Evolutionary conservation across 1,140 invertebrate genomes (phyloP), one percentile per base, ranked within the genome.

Genomic region (Aphidius ervi): DNA sequence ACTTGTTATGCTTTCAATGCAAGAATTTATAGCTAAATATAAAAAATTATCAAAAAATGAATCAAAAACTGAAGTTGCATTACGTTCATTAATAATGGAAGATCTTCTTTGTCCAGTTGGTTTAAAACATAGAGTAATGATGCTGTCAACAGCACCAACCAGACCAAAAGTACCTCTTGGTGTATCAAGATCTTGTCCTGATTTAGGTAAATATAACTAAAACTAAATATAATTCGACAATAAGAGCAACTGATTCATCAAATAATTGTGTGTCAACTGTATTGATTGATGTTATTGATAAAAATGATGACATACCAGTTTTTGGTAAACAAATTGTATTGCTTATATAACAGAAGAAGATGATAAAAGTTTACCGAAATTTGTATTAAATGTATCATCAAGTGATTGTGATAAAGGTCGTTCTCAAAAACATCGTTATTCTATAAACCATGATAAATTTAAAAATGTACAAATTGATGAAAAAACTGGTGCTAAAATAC

Each of bases 301-400:
- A 95, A 52, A 97, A 97, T 78, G 93, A 96, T 81, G 91, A 91
- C 77, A 87, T 87, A 10, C 91, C 91, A 2, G 88, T 91, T 59
- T 96, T 96, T 78, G 93, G 96, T 79, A 84, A 93, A 64, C 93
- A 39, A 95, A 92, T 54, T 97, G 96, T 81, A 86, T 93, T 70
- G 95, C 94, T 6, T 93, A 95, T 81, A 97, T 97, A 77, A 96
- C 93, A 5, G 94, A 96, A 77, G 94, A 96, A 79, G 93, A 96
- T 74, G 94, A 96, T 82, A 84, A 93, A 65, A 95, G 93, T 80
- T 84, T 97, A 68, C 94, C 94, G 58, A 96, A 96, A 82, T 43
- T 8, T 3, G 2, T 7, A 9, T 8, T 75, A 65, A 76, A 98
- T 95, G 95, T 98, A 53, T 92, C 88, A 31, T 95, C 95, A 31